These are phyloP conservation scores for Peucedramus taeniatus DNA, from an alignment of 2,113 vertebrate species.

Conservation along the genomic window DNA sequence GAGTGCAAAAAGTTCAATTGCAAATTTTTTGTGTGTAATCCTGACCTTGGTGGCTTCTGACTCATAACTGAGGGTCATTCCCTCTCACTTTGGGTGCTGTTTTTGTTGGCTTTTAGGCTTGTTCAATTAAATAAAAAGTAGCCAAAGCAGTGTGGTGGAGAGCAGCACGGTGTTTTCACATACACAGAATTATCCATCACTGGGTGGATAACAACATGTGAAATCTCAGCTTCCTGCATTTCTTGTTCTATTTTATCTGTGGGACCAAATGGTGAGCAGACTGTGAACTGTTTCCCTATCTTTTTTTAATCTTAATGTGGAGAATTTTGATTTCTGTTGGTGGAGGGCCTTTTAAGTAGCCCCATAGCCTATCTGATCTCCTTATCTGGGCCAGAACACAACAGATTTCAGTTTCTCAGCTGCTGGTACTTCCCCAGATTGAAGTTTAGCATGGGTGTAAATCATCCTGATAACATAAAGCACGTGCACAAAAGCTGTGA, in stretches of 20 bases:
- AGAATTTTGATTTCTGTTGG: background rate
- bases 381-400: background rate
- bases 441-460: background rate
- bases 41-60: background rate
- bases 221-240: background rate
- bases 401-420: background rate
- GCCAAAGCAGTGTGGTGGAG: background rate
- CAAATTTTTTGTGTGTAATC: background rate
- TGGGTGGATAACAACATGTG: background rate
- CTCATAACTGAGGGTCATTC: background rate
- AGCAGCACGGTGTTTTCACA: background rate
- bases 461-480: background rate
- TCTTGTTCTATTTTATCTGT: background rate
- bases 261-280: background rate
- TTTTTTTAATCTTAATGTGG: background rate
- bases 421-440: background rate
- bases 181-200: accelerated
- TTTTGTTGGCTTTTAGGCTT: background rate
- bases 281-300: background rate
- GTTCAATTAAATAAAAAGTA: background rate
- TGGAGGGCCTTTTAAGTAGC: background rate
- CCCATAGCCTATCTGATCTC: background rate
- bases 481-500: background rate
- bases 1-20: background rate
- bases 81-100: background rate